Evolutionary conservation across 2,113 vertebrate genomes (phyloP).

Genomic region (Ceyx cyanopectus): DNA sequence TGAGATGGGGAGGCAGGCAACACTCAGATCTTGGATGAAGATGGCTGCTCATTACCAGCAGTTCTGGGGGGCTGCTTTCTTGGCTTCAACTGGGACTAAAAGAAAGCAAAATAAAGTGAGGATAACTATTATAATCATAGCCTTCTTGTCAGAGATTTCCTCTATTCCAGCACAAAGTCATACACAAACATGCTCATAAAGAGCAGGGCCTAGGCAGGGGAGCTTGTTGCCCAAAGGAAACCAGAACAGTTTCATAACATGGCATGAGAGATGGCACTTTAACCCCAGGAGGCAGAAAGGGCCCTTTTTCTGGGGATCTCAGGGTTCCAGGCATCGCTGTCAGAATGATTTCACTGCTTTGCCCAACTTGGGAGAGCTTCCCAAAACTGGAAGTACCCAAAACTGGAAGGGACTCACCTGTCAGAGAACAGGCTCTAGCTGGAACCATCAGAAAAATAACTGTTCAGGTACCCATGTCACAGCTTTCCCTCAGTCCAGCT

Average conservation of each 20-base stretch:
- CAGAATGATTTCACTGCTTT: neutral
- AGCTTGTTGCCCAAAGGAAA: neutral
- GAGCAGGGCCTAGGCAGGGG: neutral
- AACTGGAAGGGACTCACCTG: neutral
- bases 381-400: neutral
- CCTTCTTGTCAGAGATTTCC: neutral
- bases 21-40: neutral
- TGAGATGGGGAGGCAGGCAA: neutral
- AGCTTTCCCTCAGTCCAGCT: neutral
- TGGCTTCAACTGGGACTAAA: neutral
- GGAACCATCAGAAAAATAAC: neutral
- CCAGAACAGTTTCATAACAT: neutral
- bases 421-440: neutral
- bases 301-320: neutral
- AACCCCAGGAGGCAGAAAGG: neutral
- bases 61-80: neutral
- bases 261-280: neutral
- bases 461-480: neutral
- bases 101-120: neutral
- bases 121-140: neutral
- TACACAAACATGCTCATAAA: neutral
- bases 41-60: neutral
- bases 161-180: neutral
- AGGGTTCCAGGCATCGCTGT: neutral
- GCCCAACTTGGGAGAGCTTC: neutral